Evolutionary conservation across 2,113 vertebrate species (phyloP).

Genomic region (Meles meles): DNA sequence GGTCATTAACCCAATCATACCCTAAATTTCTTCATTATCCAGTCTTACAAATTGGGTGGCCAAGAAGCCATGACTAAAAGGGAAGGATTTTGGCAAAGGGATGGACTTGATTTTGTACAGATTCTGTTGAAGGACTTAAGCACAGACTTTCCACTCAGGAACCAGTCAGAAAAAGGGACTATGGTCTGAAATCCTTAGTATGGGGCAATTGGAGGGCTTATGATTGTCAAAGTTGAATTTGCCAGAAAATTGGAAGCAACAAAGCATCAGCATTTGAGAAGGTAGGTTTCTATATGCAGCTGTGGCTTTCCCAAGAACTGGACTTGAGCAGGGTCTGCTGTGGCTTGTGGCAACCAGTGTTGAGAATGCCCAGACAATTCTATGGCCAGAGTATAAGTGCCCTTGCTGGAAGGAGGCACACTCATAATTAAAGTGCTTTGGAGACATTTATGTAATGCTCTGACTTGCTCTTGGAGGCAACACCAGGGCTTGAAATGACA

Average conservation of each 20-base stretch:
- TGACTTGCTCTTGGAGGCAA: constrained; percentile 65
- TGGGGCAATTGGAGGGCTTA: background rate
- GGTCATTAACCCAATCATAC: background rate
- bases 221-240: background rate
- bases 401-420: constrained; percentile 72
- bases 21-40: background rate
- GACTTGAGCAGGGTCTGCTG: background rate
- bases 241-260: background rate
- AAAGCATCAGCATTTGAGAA: background rate
- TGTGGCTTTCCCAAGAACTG: background rate
- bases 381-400: constrained; percentile 65
- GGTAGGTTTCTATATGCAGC: background rate
- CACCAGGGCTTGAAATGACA: constrained; percentile 32
- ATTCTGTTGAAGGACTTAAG: background rate
- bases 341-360: background rate
- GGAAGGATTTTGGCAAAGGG: background rate
- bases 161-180: background rate
- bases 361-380: background rate
- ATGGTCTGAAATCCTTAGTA: background rate
- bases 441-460: constrained; percentile 75
- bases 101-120: background rate
- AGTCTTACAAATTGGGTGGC: background rate
- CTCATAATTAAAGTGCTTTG: constrained; percentile 75
- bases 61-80: background rate
- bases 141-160: background rate